Conservation (phyloP, 2,113 vertebrate genomes). For the Rhea pennata region DNA sequence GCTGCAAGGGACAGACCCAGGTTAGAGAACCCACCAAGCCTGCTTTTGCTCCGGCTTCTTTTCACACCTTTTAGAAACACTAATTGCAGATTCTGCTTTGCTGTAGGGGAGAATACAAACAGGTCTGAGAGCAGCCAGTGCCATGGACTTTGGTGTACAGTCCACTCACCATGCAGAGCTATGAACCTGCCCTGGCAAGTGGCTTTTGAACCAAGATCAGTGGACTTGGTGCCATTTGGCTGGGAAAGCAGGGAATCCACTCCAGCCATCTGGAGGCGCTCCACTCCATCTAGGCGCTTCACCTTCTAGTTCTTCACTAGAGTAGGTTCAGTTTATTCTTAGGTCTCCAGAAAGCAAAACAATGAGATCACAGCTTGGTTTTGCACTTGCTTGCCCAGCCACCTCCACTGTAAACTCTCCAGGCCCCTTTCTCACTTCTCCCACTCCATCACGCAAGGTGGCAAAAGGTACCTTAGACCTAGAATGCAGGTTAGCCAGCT, state of each 20-base stretch:
- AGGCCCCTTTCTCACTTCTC: neutral
- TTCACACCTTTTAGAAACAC: slow-evolving; percentile 40
- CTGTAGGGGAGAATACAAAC: neutral
- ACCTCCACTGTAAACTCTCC: neutral
- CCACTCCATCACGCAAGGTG: neutral
- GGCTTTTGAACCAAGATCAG: neutral
- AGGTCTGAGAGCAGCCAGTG: neutral
- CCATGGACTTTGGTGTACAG: neutral
- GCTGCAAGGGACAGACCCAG: neutral
- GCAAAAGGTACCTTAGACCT: neutral
- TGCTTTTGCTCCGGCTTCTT: neutral
- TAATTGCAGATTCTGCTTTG: slow-evolving; percentile 20
- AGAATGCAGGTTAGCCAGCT: neutral
- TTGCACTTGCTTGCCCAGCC: neutral
- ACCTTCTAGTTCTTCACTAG: neutral
- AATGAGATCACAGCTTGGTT: neutral
- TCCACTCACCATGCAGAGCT: neutral
- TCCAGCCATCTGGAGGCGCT: neutral
- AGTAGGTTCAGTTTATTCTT: neutral
- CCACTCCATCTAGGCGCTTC: neutral
- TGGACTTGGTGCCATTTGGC: neutral
- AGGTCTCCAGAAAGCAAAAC: neutral
- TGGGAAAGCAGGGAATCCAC: neutral
- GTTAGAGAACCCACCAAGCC: neutral
- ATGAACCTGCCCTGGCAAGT: neutral